phyloP scores from a whole-genome alignment of 2,888 invertebrate genomes.

The Scaeva pyrastri region DNA sequence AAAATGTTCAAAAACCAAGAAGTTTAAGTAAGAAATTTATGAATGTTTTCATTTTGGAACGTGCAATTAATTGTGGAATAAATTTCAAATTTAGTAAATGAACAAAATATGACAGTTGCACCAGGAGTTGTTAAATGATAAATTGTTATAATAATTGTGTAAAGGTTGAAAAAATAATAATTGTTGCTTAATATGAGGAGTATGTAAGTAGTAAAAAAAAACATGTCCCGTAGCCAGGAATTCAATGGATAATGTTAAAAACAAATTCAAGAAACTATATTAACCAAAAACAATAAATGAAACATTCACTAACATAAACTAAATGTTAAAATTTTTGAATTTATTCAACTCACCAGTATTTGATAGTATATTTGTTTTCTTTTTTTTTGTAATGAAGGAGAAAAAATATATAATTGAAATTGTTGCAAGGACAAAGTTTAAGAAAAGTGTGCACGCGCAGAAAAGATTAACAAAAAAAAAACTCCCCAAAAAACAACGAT shows the following conservation, averaged over 20 bases:
- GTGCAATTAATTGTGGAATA: neutral
- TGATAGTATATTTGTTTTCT: neutral
- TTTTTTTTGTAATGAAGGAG: conserved; percentile 7
- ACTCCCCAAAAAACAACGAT: neutral
- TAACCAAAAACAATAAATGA: neutral
- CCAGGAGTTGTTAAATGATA: conserved; percentile 10
- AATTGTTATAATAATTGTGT: neutral
- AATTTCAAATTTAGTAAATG: neutral
- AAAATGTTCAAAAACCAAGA: conserved; percentile 5
- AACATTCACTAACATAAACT: conserved; percentile 30
- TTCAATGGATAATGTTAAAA: conserved; percentile 23
- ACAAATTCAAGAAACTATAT: neutral
- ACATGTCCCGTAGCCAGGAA: conserved; percentile 1
- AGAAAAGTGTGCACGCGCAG: neutral
- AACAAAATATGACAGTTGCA: conserved; percentile 5
- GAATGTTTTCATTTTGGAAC: neutral
- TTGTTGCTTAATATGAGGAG: neutral
- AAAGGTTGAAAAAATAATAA: neutral
- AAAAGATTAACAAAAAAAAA: neutral
- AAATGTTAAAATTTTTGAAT: neutral
- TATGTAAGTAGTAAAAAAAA: neutral
- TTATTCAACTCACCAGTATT: conserved; percentile 17
- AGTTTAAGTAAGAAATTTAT: neutral
- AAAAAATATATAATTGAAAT: neutral
- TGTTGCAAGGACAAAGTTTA: conserved; percentile 1